phyloP scores from a whole-genome alignment of 2,797 vertebrate genomes.

The Scomberomorus guttatus region DNA sequence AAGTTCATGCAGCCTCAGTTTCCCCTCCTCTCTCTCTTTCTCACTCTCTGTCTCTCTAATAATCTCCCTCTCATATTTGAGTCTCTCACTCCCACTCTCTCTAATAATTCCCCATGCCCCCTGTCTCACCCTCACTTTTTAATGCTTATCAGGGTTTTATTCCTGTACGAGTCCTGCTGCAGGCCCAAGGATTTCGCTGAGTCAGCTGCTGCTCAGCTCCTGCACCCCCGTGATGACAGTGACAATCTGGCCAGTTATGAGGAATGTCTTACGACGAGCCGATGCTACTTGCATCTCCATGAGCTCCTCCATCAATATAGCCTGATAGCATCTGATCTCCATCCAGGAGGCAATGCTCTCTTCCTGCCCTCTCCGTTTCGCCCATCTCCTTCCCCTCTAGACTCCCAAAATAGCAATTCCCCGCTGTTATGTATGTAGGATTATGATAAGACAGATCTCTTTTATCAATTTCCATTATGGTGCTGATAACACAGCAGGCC shows the following conservation, averaged over 20 bases:
- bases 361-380: constrained; percentile 44
- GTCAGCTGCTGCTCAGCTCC: constrained; percentile 66
- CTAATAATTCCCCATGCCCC: constrained; percentile 68
- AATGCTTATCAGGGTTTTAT: constrained; percentile 77
- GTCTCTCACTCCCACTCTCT: constrained; percentile 58
- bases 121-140: constrained; percentile 61
- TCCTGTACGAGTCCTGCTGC: constrained; percentile 61
- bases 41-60: constrained; percentile 58
- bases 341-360: constrained; percentile 59
- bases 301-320: constrained; percentile 60
- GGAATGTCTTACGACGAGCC: constrained; percentile 51
- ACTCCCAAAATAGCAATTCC: constrained; percentile 73
- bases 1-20: constrained; percentile 50
- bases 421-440: constrained; percentile 74
- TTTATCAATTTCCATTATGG: constrained; percentile 79
- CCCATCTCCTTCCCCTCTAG: constrained; percentile 46
- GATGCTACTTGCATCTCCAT: constrained; percentile 41
- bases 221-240: constrained; percentile 52
- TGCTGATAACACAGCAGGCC: constrained; percentile 71
- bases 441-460: constrained; percentile 80
- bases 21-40: constrained; percentile 25
- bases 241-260: constrained; percentile 70
- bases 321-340: constrained; percentile 69
- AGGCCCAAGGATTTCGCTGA: constrained; percentile 68
- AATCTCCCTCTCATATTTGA: constrained; percentile 71